Conservation (phyloP, 2,113 vertebrate species). For the Manacus vitellinus region DNA sequence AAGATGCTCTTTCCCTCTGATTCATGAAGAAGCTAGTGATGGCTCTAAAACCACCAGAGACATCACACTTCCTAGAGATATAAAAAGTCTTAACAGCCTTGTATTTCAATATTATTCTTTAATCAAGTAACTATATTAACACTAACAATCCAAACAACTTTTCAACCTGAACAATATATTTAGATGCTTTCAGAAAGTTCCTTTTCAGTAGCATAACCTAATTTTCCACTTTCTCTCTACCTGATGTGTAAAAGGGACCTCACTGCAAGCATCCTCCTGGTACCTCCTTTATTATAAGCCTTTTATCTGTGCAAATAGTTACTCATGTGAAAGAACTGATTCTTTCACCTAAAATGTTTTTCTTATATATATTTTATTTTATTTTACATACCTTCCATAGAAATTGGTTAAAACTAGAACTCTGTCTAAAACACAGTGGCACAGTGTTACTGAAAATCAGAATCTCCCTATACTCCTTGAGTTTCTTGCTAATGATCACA, state of each 20-base stretch:
- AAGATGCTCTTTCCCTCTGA: background rate
- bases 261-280: background rate
- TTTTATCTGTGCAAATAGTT: background rate
- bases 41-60: background rate
- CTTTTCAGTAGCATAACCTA: background rate
- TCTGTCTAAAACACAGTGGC: background rate
- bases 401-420: background rate
- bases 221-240: background rate
- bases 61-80: background rate
- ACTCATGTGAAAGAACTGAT: background rate
- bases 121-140: background rate
- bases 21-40: background rate
- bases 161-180: background rate
- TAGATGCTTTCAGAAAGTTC: background rate
- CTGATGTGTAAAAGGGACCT: background rate
- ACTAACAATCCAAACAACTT: background rate
- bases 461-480: background rate
- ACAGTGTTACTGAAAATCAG: background rate
- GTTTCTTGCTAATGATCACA: background rate
- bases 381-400: background rate
- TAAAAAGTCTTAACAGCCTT: background rate
- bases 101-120: background rate
- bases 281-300: background rate
- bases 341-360: background rate
- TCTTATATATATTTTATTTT: background rate